Evolutionary conservation across 92 coral and sea anemone genomes (phyloP).

Genomic region (Phymanthus crucifer): DNA sequence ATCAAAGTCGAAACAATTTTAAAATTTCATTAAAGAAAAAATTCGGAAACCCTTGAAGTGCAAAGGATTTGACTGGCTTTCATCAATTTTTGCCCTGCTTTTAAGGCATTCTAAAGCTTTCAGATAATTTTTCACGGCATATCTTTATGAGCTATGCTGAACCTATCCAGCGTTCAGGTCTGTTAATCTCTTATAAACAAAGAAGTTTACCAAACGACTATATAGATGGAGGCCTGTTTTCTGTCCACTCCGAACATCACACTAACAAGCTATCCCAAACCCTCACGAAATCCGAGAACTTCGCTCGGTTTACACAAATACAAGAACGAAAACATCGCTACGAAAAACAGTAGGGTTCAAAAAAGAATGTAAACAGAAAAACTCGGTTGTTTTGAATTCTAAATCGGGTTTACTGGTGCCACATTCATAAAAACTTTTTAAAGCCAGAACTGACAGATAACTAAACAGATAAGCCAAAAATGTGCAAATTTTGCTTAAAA

Average conservation of each 20-base stretch:
- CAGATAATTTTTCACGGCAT: neutral
- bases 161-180: neutral
- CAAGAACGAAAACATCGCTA: neutral
- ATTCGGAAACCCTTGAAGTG: neutral
- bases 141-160: neutral
- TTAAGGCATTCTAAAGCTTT: neutral
- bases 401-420: constrained; percentile 10
- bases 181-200: neutral
- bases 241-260: constrained; percentile 3
- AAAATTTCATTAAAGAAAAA: neutral
- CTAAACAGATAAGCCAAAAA: neutral
- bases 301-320: neutral
- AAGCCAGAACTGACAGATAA: neutral
- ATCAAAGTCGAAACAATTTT: constrained; percentile 14
- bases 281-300: constrained; percentile 7
- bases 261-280: neutral
- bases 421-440: constrained; percentile 16
- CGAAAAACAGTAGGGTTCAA: constrained; percentile 15
- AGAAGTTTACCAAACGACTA: constrained; percentile 5
- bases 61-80: constrained; percentile 1
- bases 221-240: neutral
- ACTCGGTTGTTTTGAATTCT: neutral
- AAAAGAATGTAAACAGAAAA: constrained; percentile 39
- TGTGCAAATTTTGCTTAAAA: neutral
- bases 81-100: neutral